These are phyloP conservation scores for Lonchura striata DNA, from an alignment of 2,113 vertebrate species.

Conservation along the genomic window DNA sequence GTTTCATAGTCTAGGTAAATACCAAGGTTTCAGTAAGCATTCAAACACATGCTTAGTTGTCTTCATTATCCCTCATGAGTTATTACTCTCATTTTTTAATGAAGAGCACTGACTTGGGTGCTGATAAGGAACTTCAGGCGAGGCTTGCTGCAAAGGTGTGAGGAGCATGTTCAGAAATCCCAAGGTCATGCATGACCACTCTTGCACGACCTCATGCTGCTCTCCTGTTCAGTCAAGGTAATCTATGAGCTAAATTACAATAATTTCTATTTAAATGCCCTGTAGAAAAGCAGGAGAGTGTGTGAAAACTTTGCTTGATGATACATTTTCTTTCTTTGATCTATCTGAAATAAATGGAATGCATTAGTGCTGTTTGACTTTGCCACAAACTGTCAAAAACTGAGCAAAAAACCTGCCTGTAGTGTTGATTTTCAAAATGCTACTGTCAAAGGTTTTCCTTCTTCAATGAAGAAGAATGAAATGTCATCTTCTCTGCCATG, in stretches of 20 bases:
- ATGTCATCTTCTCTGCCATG: neutral
- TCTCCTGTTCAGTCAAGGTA: conserved; percentile 35
- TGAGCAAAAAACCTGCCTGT: conserved; percentile 16
- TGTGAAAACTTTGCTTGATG: conserved; percentile 64
- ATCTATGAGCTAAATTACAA: conserved; percentile 20
- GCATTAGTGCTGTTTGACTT: conserved; percentile 72
- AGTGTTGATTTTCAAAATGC: conserved; percentile 61
- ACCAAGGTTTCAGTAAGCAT: neutral
- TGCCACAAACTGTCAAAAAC: conserved; percentile 32
- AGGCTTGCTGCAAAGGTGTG: neutral
- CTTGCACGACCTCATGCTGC: conserved; percentile 13
- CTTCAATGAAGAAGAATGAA: conserved; percentile 16
- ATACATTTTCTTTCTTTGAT: conserved; percentile 68
- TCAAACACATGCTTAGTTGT: neutral
- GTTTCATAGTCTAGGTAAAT: neutral
- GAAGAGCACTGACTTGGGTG: neutral
- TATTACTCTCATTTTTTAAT: neutral
- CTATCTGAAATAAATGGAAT: conserved; percentile 61
- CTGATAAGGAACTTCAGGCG: neutral
- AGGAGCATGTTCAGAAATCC: neutral
- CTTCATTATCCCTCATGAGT: neutral
- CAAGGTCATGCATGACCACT: neutral
- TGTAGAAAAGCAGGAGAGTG: neutral
- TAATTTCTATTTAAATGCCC: conserved; percentile 63
- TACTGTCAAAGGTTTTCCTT: conserved; percentile 54